A percentile compares a stretch with the other conserved stretches of the same genome.
These are phyloP conservation scores for Cryptotermes secundus DNA, from an alignment of 1,140 invertebrate genomes.

Conservation along the genomic window DNA sequence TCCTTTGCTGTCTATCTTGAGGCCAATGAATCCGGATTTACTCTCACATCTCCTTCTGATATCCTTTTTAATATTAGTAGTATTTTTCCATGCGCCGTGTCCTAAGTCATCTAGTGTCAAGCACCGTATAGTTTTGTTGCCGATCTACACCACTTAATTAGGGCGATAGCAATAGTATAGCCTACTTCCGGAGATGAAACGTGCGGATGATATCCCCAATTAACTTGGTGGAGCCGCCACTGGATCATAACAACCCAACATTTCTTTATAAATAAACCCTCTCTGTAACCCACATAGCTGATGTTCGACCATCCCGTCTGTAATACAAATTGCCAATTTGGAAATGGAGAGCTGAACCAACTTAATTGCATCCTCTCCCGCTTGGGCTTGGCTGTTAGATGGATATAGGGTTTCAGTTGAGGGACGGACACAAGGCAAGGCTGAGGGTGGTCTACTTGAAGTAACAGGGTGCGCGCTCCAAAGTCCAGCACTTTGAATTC, in stretches of 20 bases:
- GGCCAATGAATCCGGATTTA: too few species aligned
- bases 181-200: too few species aligned
- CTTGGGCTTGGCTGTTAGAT: neutral
- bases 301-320: slow-evolving; percentile 7
- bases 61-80: too few species aligned
- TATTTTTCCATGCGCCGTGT: too few species aligned
- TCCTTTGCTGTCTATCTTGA: too few species aligned
- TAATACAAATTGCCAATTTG: slow-evolving; percentile 32
- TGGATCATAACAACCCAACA: neutral
- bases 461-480: neutral
- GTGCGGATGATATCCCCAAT: too few species aligned
- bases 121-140: too few species aligned
- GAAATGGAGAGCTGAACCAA: slow-evolving; percentile 27
- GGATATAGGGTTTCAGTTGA: slow-evolving; percentile 3
- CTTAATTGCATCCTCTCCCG: slow-evolving; percentile 31
- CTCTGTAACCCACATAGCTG: slow-evolving; percentile 15
- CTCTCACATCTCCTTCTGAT: too few species aligned
- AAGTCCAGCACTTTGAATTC: neutral
- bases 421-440: neutral
- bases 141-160: too few species aligned
- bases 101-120: too few species aligned
- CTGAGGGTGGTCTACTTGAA: neutral
- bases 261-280: slow-evolving; percentile 24
- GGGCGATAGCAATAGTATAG: too few species aligned
- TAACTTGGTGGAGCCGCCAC: neutral